phyloP scores from a whole-genome alignment of 2,113 vertebrate genomes.

The Archilochus colubris region DNA sequence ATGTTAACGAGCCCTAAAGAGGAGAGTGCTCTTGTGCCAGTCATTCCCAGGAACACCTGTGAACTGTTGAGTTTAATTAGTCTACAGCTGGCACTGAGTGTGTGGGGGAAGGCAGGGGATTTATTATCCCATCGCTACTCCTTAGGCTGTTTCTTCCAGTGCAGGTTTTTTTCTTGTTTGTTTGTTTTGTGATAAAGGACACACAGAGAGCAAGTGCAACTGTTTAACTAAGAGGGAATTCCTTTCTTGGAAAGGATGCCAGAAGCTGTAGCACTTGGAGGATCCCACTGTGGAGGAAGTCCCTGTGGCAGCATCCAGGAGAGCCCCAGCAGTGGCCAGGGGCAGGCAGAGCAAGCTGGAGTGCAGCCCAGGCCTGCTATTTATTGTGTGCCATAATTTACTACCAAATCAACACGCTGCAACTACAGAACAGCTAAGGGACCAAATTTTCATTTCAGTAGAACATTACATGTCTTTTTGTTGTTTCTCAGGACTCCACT shows the following conservation, averaged over 20 bases:
- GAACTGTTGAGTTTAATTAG: conserved; percentile 62
- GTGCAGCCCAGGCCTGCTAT: not conserved
- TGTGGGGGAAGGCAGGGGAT: conserved; percentile 33
- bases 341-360: not conserved
- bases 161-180: not conserved
- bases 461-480: accelerated
- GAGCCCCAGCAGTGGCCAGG: not conserved
- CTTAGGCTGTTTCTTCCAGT: conserved; percentile 2
- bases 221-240: conserved; percentile 44
- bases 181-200: conserved; percentile 60
- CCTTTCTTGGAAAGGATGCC: conserved; percentile 1
- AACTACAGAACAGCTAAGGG: not conserved
- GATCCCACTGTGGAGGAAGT: not conserved
- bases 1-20: conserved; percentile 62
- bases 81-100: conserved; percentile 32
- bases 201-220: not conserved
- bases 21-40: conserved; percentile 25
- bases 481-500: not conserved
- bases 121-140: conserved; percentile 34
- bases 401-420: not conserved
- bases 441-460: not conserved
- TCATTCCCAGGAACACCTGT: conserved; percentile 51
- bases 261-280: not conserved
- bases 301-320: not conserved
- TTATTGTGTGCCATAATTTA: not conserved